phyloP scores from a whole-genome alignment of 2,888 invertebrate species.

The Ypsolopha scabrella region DNA sequence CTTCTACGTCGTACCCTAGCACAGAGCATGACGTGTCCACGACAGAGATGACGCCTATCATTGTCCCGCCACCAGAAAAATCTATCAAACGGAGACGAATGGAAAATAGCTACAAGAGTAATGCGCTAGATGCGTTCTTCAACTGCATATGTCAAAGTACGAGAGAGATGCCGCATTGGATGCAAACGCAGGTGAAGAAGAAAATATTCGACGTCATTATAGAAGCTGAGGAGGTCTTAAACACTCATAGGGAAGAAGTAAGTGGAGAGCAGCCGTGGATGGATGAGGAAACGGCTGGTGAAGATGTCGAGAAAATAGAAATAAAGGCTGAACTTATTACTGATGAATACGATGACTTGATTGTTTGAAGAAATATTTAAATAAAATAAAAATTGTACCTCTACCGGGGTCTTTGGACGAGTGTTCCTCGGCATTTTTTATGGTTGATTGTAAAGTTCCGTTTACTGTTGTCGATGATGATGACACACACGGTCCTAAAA shows the following conservation, averaged over 20 bases:
- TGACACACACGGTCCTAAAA: too few relatives aligned
- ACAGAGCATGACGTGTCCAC: constrained; percentile 39
- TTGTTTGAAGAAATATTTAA: constrained; percentile 4
- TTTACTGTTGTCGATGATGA: too few relatives aligned
- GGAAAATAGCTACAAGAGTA: constrained; percentile 19
- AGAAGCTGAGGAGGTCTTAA: constrained; percentile 46
- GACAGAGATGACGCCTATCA: constrained; percentile 20
- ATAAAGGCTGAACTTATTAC: constrained; percentile 44
- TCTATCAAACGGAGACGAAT: background rate
- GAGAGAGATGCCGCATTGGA: constrained; percentile 51
- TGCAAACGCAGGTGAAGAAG: constrained; percentile 61
- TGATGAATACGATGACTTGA: constrained; percentile 19
- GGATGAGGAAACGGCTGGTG: background rate
- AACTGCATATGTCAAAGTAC: constrained; percentile 50
- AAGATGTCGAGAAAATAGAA: constrained; percentile 8
- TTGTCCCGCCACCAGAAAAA: constrained; percentile 11
- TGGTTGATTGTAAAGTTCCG: too few relatives aligned
- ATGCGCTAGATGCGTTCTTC: constrained; percentile 52
- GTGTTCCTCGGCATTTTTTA: too few relatives aligned
- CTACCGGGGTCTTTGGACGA: too few relatives aligned
- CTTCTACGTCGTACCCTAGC: too few relatives aligned
- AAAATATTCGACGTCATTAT: constrained; percentile 57
- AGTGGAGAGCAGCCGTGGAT: constrained; percentile 16
- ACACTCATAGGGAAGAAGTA: constrained; percentile 12
- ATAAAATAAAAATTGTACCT: background rate